Evolutionary conservation across 2,888 invertebrate genomes (phyloP).

Genomic region (Cheilosia urbana): DNA sequence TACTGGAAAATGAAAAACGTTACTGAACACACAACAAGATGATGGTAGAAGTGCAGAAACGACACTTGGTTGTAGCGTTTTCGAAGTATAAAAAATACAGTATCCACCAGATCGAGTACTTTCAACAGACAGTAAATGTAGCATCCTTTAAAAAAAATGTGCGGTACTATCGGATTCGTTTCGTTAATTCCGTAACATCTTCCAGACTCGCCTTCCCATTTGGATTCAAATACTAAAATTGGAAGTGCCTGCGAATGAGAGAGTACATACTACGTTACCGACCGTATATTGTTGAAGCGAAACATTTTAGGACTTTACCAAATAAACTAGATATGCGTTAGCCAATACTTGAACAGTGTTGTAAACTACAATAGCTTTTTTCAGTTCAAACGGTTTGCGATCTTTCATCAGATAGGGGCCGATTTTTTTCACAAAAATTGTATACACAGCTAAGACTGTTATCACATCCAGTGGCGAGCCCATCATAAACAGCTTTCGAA

Average conservation of each 20-base stretch:
- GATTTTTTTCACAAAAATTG: slow-evolving; percentile 87
- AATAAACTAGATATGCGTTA: slow-evolving; percentile 85
- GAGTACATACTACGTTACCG: background rate
- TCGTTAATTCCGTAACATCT: background rate
- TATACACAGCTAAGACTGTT: slow-evolving; percentile 85
- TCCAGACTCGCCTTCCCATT: slow-evolving; percentile 14
- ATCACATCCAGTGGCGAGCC: slow-evolving; percentile 87
- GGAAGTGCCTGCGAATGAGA: background rate
- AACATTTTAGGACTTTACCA: slow-evolving; percentile 83
- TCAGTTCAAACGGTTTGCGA: slow-evolving; percentile 86
- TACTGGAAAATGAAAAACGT: slow-evolving; percentile 84
- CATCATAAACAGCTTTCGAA: slow-evolving; percentile 87
- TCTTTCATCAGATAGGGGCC: slow-evolving; percentile 90
- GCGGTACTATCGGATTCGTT: background rate
- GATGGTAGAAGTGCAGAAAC: slow-evolving; percentile 89
- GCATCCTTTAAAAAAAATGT: background rate
- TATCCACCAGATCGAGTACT: slow-evolving; percentile 87
- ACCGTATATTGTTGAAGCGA: no score
- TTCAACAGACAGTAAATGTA: slow-evolving; percentile 85
- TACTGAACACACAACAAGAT: slow-evolving; percentile 87
- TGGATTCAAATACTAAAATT: background rate
- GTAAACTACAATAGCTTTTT: slow-evolving; percentile 87
- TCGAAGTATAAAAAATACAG: slow-evolving; percentile 88
- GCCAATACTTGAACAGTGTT: slow-evolving; percentile 87
- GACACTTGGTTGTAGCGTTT: slow-evolving; percentile 89